Conservation (phyloP, 1,140 invertebrate species). For the Lucilia sericata region DNA sequence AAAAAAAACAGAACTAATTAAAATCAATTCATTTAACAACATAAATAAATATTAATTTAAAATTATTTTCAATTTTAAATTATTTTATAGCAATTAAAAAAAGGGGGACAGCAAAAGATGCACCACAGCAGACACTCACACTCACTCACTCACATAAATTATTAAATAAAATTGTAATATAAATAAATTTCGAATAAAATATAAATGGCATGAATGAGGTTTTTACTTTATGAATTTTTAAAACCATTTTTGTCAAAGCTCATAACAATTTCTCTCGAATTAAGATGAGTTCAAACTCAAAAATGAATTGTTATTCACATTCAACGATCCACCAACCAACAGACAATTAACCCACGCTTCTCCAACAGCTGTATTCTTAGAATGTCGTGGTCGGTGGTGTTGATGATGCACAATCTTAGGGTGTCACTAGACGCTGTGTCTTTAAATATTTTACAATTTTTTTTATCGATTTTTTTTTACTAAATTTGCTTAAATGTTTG, state of each 20-base stretch:
- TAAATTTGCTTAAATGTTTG: not conserved
- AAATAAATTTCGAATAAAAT: too few species aligned
- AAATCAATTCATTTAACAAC: slow-evolving; percentile 12
- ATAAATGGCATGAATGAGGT: not conserved
- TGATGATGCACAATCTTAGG: not conserved
- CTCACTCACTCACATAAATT: not conserved
- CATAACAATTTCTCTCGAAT: not conserved
- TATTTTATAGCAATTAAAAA: slow-evolving; percentile 7
- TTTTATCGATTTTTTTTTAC: too few species aligned
- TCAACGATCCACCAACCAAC: not conserved
- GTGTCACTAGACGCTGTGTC: not conserved
- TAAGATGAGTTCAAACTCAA: not conserved
- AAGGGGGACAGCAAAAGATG: not conserved
- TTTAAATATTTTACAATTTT: not conserved
- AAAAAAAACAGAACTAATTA: not conserved
- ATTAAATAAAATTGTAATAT: not conserved
- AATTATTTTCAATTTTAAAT: not conserved
- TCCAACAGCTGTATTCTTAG: not conserved
- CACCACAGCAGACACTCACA: not conserved
- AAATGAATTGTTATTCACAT: too few species aligned
- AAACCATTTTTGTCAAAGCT: not conserved
- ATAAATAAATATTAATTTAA: slow-evolving; percentile 11
- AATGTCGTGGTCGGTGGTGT: not conserved
- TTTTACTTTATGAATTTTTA: not conserved
- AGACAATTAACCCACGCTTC: not conserved